Conservation (phyloP, 2,888 invertebrate species). For the Endomychus coccineus region DNA sequence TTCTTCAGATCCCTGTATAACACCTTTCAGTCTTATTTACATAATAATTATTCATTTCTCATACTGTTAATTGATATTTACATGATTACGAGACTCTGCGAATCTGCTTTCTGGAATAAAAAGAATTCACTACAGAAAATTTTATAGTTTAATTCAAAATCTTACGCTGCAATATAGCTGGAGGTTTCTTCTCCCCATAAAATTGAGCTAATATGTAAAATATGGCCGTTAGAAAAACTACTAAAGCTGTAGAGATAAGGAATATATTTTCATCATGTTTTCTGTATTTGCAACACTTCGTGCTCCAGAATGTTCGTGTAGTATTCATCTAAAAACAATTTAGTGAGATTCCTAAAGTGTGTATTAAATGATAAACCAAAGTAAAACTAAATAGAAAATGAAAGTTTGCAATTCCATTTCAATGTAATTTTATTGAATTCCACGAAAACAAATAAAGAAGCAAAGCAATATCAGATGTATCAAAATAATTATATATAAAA, state of each 20-base stretch:
- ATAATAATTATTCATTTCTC: too few relatives aligned
- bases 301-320: constrained; percentile 57
- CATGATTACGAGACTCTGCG: constrained; percentile 31
- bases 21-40: too few relatives aligned
- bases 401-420: too few relatives aligned
- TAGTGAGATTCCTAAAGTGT: not conserved
- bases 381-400: too few relatives aligned
- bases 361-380: not conserved
- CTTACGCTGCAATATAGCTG: constrained; percentile 39
- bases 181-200: constrained; percentile 36
- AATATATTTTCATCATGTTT: constrained; percentile 52
- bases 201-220: constrained; percentile 53
- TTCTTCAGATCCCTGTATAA: too few relatives aligned
- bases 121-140: constrained; percentile 13
- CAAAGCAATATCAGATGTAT: too few relatives aligned
- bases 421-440: too few relatives aligned
- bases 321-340: constrained; percentile 53
- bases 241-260: constrained; percentile 47
- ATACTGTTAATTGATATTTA: constrained; percentile 3
- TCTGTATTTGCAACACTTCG: constrained; percentile 52
- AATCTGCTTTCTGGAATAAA: constrained; percentile 39
- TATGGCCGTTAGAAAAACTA: constrained; percentile 48
- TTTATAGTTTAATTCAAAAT: not conserved
- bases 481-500: too few relatives aligned
- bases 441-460: too few relatives aligned